Percentiles rank a stretch among this genome's conserved stretches.
Conservation (phyloP, 2,797 vertebrate species). For the Sebastolobus alascanus region DNA sequence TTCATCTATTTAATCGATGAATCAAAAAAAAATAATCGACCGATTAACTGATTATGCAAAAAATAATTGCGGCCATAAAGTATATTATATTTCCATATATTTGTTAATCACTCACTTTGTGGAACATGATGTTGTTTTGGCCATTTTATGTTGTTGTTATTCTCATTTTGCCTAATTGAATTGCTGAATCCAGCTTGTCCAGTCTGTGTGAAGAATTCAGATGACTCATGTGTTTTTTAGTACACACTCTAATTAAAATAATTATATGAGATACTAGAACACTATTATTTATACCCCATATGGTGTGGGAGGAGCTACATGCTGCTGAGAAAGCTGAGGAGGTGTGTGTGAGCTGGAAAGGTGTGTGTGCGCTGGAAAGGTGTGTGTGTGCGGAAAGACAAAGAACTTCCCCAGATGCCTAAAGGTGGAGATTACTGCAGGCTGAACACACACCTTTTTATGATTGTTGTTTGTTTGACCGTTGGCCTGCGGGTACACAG, state of each 20-base stretch:
- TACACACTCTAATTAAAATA: not conserved
- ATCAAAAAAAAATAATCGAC: not conserved
- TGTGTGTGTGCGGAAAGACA: slow-evolving; percentile 40
- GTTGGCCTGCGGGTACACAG: slow-evolving; percentile 44
- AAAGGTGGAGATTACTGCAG: slow-evolving; percentile 52
- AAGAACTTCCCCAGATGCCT: slow-evolving; percentile 40
- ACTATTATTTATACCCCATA: slow-evolving; percentile 11
- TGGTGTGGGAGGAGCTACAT: slow-evolving; percentile 54
- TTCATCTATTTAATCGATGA: not conserved
- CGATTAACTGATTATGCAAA: not conserved
- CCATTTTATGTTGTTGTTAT: too few species aligned
- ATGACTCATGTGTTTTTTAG: slow-evolving; percentile 6
- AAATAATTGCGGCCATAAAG: not conserved
- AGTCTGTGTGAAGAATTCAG: not conserved
- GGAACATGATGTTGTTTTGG: not conserved
- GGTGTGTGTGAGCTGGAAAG: slow-evolving; percentile 10
- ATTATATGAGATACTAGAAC: not conserved
- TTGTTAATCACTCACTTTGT: not conserved
- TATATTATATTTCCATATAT: not conserved
- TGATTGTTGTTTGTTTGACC: slow-evolving; percentile 43
- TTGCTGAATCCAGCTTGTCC: not conserved
- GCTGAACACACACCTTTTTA: slow-evolving; percentile 50
- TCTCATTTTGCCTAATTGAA: not conserved
- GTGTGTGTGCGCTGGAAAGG: slow-evolving; percentile 22
- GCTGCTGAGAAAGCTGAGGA: slow-evolving; percentile 12